Conservation (phyloP, 64 coral and sea anemone species). For the Pachyseris speciosa region DNA sequence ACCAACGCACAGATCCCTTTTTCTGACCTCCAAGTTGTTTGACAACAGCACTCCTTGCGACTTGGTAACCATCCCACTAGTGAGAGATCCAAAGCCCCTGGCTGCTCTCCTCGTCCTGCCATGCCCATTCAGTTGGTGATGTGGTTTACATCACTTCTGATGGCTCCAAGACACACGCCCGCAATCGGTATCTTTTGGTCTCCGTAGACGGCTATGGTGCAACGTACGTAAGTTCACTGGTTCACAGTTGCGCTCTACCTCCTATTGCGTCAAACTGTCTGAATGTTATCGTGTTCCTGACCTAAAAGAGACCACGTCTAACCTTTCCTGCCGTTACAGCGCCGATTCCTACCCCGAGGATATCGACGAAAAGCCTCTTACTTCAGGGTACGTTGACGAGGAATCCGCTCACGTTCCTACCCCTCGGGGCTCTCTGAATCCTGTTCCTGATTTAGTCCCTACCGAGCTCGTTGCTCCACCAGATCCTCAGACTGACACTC, state of each 20-base stretch:
- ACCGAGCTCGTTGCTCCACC: not conserved
- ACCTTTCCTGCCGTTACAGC: not conserved
- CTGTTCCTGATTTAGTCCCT: slow-evolving; percentile 15
- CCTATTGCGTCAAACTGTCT: slow-evolving; percentile 26
- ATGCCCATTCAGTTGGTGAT: slow-evolving; percentile 47
- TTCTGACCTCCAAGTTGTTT: slow-evolving; percentile 13
- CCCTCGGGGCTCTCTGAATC: not conserved
- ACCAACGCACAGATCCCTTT: slow-evolving; percentile 63
- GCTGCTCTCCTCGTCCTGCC: not conserved
- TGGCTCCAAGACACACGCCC: slow-evolving; percentile 54
- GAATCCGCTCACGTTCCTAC: not conserved
- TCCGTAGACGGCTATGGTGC: slow-evolving; percentile 38
- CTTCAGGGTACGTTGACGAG: not conserved
- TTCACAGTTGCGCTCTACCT: not conserved
- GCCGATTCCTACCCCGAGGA: not conserved
- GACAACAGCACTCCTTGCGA: slow-evolving; percentile 28
- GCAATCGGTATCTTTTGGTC: slow-evolving; percentile 56
- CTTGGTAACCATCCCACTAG: slow-evolving; percentile 52
- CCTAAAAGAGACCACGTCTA: not conserved
- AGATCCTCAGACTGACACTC: not conserved
- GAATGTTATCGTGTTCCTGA: slow-evolving; percentile 25
- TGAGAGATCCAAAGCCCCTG: slow-evolving; percentile 60
- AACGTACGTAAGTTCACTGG: slow-evolving; percentile 52
- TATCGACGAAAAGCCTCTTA: not conserved
- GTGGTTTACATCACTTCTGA: slow-evolving; percentile 73